These are phyloP conservation scores for Diglossa cyanea DNA, from an alignment of 2,797 vertebrate genomes.

Conservation along the genomic window DNA sequence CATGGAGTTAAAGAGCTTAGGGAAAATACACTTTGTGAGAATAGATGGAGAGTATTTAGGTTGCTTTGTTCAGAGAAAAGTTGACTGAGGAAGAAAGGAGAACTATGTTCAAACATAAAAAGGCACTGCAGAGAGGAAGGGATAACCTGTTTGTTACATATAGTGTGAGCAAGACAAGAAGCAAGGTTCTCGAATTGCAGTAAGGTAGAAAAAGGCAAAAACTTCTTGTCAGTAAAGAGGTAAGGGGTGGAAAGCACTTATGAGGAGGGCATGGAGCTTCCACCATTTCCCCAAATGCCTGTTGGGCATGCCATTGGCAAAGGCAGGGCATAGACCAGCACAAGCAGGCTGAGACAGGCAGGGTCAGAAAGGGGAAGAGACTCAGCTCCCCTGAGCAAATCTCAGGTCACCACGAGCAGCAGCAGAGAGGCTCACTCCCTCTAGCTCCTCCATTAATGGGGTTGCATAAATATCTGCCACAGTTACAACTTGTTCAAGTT, in stretches of 20 bases:
- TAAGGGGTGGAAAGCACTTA: neutral
- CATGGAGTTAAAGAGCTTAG: neutral
- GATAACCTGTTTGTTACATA: neutral
- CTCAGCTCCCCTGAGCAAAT: neutral
- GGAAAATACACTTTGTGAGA: neutral
- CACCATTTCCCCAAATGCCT: neutral
- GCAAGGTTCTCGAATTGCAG: neutral
- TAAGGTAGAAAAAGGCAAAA: neutral
- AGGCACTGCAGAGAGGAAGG: neutral
- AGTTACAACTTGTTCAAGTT: neutral
- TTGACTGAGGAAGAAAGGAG: neutral
- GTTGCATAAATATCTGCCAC: neutral
- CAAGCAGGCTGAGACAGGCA: neutral
- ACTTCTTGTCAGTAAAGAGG: neutral
- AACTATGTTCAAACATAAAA: neutral
- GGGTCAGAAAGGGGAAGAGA: neutral
- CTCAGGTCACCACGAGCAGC: accelerated
- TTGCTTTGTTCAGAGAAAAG: neutral
- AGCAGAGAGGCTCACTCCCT: accelerated
- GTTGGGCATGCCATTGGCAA: neutral
- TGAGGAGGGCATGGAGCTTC: neutral
- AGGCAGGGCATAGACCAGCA: neutral
- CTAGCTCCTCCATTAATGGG: neutral
- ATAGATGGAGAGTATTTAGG: neutral
- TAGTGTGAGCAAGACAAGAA: neutral